Conservation (phyloP, 2,797 vertebrate genomes). For the Poeciliopsis paucimaculata region DNA sequence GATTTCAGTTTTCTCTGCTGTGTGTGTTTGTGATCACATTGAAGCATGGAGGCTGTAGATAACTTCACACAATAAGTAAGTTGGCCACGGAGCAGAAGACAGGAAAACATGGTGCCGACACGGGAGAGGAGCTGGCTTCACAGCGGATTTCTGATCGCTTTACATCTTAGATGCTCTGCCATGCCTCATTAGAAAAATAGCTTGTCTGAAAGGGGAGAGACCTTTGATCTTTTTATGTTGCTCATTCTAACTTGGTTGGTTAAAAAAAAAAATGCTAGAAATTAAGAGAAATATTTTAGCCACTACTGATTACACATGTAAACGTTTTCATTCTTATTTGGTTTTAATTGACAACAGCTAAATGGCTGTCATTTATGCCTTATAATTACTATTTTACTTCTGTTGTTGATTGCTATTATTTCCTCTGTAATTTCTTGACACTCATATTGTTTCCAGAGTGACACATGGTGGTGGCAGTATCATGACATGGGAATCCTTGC, state of each 20-base stretch:
- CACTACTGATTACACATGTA: neutral
- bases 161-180: constrained; percentile 14
- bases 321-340: neutral
- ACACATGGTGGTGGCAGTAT: neutral
- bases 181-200: neutral
- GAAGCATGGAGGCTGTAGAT: constrained; percentile 56
- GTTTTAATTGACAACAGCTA: neutral
- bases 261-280: neutral
- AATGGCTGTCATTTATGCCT: neutral
- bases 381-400: neutral
- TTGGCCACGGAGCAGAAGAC: constrained; percentile 48
- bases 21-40: constrained; percentile 44
- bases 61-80: constrained; percentile 54
- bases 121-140: constrained; percentile 4
- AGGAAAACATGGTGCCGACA: constrained; percentile 35
- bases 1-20: constrained; percentile 38
- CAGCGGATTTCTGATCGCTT: constrained; percentile 27
- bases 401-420: neutral
- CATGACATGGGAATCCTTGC: neutral
- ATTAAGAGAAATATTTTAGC: neutral
- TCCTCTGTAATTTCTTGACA: neutral
- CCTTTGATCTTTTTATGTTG: neutral
- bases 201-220: neutral
- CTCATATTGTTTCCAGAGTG: neutral
- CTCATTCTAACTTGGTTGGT: neutral